Conservation (phyloP, 1,140 invertebrate genomes). For the Ctenoplectra terminalis region DNA sequence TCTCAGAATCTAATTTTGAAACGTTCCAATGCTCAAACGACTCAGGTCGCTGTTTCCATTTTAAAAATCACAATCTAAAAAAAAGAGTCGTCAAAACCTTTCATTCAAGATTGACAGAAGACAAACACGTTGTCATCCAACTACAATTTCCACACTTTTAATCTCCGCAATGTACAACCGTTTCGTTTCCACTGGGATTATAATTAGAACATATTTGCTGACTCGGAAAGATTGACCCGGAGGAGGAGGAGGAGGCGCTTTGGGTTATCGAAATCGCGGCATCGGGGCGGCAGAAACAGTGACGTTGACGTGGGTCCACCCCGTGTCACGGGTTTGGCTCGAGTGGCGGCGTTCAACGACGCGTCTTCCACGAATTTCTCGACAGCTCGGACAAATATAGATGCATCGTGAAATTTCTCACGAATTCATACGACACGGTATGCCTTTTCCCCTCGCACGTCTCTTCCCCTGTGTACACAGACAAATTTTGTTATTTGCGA, state of each 20-base stretch:
- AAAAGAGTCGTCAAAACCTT: neutral
- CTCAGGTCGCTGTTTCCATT: no score
- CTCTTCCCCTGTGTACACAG: constrained; percentile 8
- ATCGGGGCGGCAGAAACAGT: neutral
- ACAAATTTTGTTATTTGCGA: constrained; percentile 50
- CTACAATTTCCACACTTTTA: neutral
- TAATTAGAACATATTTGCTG: constrained; percentile 22
- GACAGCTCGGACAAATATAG: constrained; percentile 37
- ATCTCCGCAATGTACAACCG: neutral
- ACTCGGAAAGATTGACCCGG: neutral
- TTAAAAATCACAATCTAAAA: no score
- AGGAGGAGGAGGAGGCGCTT: neutral
- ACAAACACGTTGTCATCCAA: neutral
- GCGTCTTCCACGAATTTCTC: constrained; percentile 46
- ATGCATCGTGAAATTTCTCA: constrained; percentile 41
- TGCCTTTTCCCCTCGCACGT: neutral
- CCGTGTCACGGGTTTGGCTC: neutral
- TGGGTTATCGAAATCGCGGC: constrained; percentile 40
- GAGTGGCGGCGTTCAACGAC: constrained; percentile 4
- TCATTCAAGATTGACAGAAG: neutral
- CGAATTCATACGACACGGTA: constrained; percentile 25
- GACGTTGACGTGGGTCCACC: constrained; percentile 47
- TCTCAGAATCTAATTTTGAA: no score
- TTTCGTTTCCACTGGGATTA: neutral
- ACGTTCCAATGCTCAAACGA: no score